Conservation (phyloP, 2,888 invertebrate genomes). For the Byasa hedistus region DNA sequence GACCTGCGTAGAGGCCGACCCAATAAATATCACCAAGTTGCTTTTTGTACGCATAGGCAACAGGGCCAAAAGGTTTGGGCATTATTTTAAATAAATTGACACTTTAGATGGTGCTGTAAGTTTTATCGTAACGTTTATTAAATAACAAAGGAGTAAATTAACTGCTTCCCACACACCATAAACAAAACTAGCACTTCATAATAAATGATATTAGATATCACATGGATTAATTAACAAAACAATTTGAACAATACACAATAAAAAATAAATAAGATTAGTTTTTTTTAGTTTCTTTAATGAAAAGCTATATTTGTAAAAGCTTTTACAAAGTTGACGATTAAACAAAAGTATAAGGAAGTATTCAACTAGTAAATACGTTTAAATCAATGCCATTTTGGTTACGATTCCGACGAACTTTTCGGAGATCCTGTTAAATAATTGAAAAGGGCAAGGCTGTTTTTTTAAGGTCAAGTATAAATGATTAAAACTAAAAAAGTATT, state of each 20-base stretch:
- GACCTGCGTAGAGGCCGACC: conserved; percentile 19
- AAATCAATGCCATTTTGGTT: neutral
- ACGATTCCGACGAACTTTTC: neutral
- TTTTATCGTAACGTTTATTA: conserved; percentile 12
- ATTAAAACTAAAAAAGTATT: neutral
- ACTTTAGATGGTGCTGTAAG: conserved; percentile 16
- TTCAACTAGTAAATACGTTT: neutral
- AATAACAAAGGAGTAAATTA: conserved; percentile 12
- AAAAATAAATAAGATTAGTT: no score
- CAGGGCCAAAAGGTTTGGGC: conserved; percentile 17
- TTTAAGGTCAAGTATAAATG: conserved; percentile 1
- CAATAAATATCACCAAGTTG: conserved; percentile 27
- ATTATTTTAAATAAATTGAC: conserved; percentile 27
- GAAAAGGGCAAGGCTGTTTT: neutral
- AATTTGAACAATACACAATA: no score
- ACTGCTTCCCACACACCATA: neutral
- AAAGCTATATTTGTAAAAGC: no score
- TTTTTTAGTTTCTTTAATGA: no score
- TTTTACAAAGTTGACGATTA: neutral
- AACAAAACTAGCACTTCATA: no score
- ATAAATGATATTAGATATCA: no score
- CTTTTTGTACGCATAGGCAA: conserved; percentile 25
- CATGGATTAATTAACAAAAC: no score
- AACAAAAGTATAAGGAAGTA: neutral
- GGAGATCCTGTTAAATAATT: neutral